A percentile compares a stretch with the other conserved stretches of the same genome.
phyloP scores from a whole-genome alignment of 2,113 vertebrate species.

The cattle (Bos taurus) region DNA sequence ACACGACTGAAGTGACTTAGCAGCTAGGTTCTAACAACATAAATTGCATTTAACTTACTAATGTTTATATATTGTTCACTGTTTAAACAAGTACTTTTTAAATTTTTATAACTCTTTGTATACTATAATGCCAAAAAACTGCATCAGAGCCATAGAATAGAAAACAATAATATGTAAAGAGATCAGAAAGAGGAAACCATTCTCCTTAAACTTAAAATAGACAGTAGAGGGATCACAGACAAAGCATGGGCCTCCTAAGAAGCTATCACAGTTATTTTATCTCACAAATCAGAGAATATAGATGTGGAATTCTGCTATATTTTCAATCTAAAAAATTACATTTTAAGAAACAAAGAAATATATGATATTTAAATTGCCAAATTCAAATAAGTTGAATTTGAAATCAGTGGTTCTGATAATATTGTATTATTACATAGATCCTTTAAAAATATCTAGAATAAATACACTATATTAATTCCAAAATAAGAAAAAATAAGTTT shows the following conservation, averaged over 20 bases:
- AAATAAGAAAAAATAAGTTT: background rate
- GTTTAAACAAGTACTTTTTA: background rate
- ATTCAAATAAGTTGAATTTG: background rate
- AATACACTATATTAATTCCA: background rate
- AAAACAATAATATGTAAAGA: background rate
- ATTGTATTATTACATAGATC: background rate
- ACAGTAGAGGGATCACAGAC: rapidly evolving
- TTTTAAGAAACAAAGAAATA: background rate
- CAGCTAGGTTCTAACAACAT: background rate
- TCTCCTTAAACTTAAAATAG: background rate
- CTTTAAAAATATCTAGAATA: background rate
- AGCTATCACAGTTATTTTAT: background rate
- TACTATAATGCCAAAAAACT: background rate
- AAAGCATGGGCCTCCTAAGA: background rate
- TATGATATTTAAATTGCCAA: background rate
- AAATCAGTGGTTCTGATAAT: background rate
- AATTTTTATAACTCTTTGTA: background rate
- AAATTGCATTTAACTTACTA: background rate
- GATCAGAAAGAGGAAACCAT: background rate
- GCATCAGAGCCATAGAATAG: background rate
- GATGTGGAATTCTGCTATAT: background rate
- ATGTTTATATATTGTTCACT: background rate
- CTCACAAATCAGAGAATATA: background rate
- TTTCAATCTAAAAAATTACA: background rate
- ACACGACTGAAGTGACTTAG: too few species aligned